These are phyloP conservation scores for Limnephilus lunatus DNA, from an alignment of 2,888 invertebrate species.

Conservation along the genomic window DNA sequence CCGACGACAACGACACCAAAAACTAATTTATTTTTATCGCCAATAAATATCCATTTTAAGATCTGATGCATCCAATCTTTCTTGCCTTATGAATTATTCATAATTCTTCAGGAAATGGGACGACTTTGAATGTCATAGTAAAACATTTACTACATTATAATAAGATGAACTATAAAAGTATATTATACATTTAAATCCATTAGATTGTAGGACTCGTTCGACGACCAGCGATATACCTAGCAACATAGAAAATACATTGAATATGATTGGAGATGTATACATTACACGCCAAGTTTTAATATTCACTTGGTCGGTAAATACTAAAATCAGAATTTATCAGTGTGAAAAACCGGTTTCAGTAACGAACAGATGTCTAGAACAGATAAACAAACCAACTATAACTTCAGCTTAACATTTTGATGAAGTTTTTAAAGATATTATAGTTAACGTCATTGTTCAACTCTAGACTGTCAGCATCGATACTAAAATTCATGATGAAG, in stretches of 20 bases:
- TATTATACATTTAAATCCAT: background rate
- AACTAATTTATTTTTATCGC: conserved; percentile 5
- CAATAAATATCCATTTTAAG: background rate
- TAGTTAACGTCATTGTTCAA: background rate
- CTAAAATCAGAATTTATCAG: background rate
- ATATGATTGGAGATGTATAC: background rate
- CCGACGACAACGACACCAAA: background rate
- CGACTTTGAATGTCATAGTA: background rate
- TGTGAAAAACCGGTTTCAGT: conserved; percentile 7
- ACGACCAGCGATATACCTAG: background rate
- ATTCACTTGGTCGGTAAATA: background rate
- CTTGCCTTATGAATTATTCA: background rate
- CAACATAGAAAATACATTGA: background rate
- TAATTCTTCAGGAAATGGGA: background rate
- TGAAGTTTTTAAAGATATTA: background rate
- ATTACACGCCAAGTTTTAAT: background rate
- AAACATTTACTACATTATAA: background rate
- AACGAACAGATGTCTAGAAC: conserved; percentile 26
- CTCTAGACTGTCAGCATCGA: background rate
- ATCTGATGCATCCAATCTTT: background rate
- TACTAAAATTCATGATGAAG: background rate
- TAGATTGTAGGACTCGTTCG: background rate
- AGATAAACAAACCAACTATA: conserved; percentile 10
- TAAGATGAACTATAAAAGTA: conserved; percentile 17
- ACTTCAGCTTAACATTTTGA: background rate